phyloP scores from a whole-genome alignment of 2,113 vertebrate species.

The Cephalopholis sonnerati region DNA sequence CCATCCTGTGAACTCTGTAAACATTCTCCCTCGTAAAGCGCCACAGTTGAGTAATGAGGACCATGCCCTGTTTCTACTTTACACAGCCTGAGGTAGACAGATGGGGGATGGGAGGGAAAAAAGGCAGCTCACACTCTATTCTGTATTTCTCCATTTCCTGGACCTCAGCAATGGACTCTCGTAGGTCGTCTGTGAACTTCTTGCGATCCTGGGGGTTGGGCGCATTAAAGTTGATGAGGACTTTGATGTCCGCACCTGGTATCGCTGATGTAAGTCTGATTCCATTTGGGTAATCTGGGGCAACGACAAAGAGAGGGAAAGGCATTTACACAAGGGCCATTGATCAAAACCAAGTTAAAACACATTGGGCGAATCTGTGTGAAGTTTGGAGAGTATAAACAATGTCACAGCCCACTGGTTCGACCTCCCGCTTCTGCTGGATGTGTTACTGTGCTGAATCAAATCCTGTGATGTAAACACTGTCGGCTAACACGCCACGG shows the following conservation, averaged over 20 bases:
- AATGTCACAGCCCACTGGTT: constrained; percentile 36
- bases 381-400: constrained; percentile 52
- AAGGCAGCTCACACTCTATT: constrained; percentile 94
- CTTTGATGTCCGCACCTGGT: constrained; percentile 96
- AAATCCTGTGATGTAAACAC: constrained; percentile 53
- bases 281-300: constrained; percentile 95
- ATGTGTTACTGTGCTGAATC: constrained; percentile 48
- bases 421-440: constrained; percentile 25
- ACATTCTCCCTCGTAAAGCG: constrained; percentile 58
- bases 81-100: constrained; percentile 40
- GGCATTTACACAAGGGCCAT: constrained; percentile 46
- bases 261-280: constrained; percentile 96
- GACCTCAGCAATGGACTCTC: constrained; percentile 97
- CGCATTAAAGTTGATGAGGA: constrained; percentile 98
- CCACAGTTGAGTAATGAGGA: constrained; percentile 63
- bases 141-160: constrained; percentile 99
- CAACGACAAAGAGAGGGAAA: constrained; percentile 38
- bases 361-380: constrained; percentile 26
- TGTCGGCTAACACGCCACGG: constrained; percentile 24
- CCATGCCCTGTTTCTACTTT: constrained; percentile 59
- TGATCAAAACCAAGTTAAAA: constrained; percentile 60
- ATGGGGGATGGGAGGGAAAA: constrained; percentile 21
- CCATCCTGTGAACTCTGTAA: constrained; percentile 66
- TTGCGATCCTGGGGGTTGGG: constrained; percentile 99
- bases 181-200: constrained; percentile 97